Evolutionary conservation across 1,140 invertebrate species (phyloP).

Genomic region (Venustaconcha ellipsiformis): DNA sequence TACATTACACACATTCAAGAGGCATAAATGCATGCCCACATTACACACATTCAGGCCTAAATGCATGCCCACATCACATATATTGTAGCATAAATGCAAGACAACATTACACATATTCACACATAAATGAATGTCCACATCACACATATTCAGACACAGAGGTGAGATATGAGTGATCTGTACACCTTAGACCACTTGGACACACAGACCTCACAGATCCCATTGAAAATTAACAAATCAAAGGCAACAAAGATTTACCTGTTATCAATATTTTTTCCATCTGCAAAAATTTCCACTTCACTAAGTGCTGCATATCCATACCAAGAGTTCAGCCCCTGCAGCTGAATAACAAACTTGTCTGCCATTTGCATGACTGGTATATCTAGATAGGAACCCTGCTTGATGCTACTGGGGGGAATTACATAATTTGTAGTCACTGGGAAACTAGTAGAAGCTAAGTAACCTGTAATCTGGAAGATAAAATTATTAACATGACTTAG

Average conservation of each 20-base stretch:
- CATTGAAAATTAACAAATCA: too few relatives aligned
- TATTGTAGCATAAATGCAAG: too few relatives aligned
- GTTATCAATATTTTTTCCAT: conserved; percentile 36
- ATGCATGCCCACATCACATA: too few relatives aligned
- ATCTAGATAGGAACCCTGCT: conserved; percentile 48
- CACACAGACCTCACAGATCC: too few relatives aligned
- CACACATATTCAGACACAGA: too few relatives aligned
- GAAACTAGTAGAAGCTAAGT: conserved; percentile 28
- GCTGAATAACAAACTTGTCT: conserved; percentile 33
- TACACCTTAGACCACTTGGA: too few relatives aligned
- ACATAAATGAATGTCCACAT: too few relatives aligned
- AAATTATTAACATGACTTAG: neutral
- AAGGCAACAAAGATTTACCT: conserved; percentile 22
- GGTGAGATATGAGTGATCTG: too few relatives aligned
- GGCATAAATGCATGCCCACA: too few relatives aligned
- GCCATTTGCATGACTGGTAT: conserved; percentile 40
- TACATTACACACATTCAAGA: too few relatives aligned
- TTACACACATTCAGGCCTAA: too few relatives aligned
- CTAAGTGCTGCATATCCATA: conserved; percentile 38
- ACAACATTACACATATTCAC: too few relatives aligned
- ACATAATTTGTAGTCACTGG: conserved; percentile 48
- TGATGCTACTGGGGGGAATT: conserved; percentile 23
- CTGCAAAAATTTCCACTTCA: conserved; percentile 57
- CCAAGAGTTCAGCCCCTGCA: conserved; percentile 13
- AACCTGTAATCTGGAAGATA: conserved; percentile 41